These are phyloP conservation scores for Drosophila longiperda DNA, from an alignment of 2,888 invertebrate genomes.

Conservation along the genomic window DNA sequence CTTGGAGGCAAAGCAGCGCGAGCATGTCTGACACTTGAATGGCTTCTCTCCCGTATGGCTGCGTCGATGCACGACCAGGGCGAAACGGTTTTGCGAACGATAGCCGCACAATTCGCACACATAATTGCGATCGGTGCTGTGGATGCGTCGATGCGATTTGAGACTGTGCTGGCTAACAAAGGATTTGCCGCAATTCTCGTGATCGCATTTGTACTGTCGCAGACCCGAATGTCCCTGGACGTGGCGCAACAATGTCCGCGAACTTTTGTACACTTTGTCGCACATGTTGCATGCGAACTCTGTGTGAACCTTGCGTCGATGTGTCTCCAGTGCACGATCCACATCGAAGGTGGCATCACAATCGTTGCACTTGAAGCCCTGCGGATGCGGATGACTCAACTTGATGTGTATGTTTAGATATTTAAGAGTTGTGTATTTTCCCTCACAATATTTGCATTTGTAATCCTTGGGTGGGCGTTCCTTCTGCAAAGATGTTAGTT, in stretches of 20 bases:
- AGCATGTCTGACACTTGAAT: conserved; percentile 71
- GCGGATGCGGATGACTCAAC: conserved; percentile 67
- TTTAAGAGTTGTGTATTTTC: conserved; percentile 59
- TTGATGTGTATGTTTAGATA: conserved; percentile 67
- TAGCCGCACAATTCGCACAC: conserved; percentile 81
- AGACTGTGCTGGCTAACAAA: conserved; percentile 73
- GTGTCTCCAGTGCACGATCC: conserved; percentile 62
- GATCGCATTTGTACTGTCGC: conserved; percentile 67
- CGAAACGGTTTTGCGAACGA: conserved; percentile 72
- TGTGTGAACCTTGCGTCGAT: conserved; percentile 66
- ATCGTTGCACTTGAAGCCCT: conserved; percentile 64
- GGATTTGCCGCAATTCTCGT: conserved; percentile 75
- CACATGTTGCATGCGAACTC: conserved; percentile 65
- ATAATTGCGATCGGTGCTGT: conserved; percentile 73
- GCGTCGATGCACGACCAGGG: conserved; percentile 74
- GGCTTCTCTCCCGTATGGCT: conserved; percentile 81
- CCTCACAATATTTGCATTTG: conserved; percentile 55
- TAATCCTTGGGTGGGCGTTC: conserved; percentile 47
- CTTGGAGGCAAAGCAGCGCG: conserved; percentile 74
- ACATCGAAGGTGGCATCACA: conserved; percentile 61
- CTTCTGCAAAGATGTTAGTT: conserved; percentile 29
- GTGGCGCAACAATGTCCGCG: conserved; percentile 69
- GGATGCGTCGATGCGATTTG: conserved; percentile 70
- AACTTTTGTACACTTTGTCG: conserved; percentile 71
- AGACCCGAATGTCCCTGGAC: conserved; percentile 68